Conservation (phyloP, 2,797 vertebrate species). For the Taenioides sp. region DNA sequence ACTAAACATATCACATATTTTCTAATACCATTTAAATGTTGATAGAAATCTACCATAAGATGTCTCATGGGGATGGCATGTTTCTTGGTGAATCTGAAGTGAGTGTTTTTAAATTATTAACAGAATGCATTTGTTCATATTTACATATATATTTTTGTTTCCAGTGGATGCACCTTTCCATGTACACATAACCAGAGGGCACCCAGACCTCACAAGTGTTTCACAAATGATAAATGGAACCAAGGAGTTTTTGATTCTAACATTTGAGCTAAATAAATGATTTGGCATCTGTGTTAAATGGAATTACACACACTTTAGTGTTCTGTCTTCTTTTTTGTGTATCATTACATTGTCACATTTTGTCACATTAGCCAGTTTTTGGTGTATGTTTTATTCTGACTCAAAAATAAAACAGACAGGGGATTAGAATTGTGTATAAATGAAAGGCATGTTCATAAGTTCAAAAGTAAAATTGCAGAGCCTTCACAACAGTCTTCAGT, state of each 20-base stretch:
- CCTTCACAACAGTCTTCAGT: background rate
- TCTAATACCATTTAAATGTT: background rate
- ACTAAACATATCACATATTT: background rate
- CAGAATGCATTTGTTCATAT: background rate
- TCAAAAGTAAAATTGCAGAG: background rate
- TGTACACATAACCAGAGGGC: conserved; percentile 68
- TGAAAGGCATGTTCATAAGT: background rate
- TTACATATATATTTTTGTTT: conserved; percentile 26
- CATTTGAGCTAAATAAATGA: background rate
- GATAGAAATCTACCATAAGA: conserved; percentile 69
- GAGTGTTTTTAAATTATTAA: conserved; percentile 2
- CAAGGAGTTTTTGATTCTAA: background rate
- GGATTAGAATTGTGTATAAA: too few species aligned
- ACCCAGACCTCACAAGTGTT: background rate
- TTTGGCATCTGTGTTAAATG: too few species aligned
- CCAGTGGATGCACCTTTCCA: conserved; percentile 73
- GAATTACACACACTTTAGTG: too few species aligned
- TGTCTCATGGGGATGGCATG: conserved; percentile 55
- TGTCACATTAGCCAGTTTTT: too few species aligned
- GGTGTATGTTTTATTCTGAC: background rate
- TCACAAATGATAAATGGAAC: background rate
- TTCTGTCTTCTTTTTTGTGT: too few species aligned
- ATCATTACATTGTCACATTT: too few species aligned
- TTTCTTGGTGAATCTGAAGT: conserved; percentile 60
- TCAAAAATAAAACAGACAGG: background rate